Percentiles rank a stretch among this genome's conserved stretches.
phyloP scores from a whole-genome alignment of 1,140 invertebrate genomes.

The Temnothorax curvispinosus region DNA sequence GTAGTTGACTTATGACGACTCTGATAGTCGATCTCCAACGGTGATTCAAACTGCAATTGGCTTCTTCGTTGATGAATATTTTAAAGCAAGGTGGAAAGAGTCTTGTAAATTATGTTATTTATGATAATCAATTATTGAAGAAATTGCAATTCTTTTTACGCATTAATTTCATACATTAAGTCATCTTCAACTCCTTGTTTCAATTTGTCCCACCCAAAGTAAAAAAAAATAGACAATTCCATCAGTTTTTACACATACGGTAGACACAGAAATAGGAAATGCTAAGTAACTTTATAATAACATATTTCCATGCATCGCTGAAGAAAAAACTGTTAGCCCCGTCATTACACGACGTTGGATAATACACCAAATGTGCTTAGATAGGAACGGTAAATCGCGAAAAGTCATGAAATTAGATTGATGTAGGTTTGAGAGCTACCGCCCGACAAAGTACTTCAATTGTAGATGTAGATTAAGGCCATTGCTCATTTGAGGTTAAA shows the following conservation, averaged over 20 bases:
- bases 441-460: neutral
- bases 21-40: neutral
- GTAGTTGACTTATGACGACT: neutral
- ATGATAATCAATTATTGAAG: neutral
- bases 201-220: neutral
- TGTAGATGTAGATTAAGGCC: neutral
- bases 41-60: neutral
- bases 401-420: neutral
- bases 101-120: neutral
- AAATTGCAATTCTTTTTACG: neutral
- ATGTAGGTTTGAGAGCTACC: neutral
- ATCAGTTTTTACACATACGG: neutral
- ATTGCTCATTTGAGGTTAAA: slow-evolving; percentile 54
- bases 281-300: neutral
- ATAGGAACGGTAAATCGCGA: neutral
- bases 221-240: neutral
- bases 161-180: neutral
- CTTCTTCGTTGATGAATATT: neutral
- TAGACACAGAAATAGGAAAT: neutral
- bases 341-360: neutral
- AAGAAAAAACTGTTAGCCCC: neutral
- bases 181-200: neutral
- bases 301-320: neutral
- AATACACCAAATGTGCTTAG: neutral
- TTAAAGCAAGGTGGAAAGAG: neutral